Percentiles rank a stretch among this genome's conserved stretches.
phyloP scores from a whole-genome alignment of 1,140 invertebrate species.

The Rhizoglyphus robini region DNA sequence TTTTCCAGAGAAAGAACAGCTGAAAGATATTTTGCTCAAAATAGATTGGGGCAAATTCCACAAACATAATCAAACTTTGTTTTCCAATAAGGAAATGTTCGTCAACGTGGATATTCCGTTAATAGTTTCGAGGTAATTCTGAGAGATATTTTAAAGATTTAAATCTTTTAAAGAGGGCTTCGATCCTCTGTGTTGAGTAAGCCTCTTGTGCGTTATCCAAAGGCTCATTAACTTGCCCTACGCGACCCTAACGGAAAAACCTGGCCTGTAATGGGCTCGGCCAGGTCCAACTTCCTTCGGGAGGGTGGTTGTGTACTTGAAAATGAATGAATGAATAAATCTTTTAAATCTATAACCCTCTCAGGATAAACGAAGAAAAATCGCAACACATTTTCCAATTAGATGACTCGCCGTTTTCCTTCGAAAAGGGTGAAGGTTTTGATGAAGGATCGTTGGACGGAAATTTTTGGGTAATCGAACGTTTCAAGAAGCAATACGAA shows the following conservation, averaged over 20 bases:
- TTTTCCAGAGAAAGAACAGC: conserved; percentile 43
- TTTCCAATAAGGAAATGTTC: conserved; percentile 92
- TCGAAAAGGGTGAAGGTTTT: conserved; percentile 86
- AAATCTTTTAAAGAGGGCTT: too few relatives aligned
- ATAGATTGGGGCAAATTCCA: conserved; percentile 95
- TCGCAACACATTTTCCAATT: conserved; percentile 25
- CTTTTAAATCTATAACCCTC: background rate
- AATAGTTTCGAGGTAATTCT: conserved; percentile 62
- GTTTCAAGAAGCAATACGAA: conserved; percentile 77
- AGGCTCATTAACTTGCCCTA: too few relatives aligned
- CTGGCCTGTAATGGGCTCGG: too few relatives aligned
- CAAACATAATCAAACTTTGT: conserved; percentile 69
- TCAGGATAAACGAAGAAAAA: conserved; percentile 20
- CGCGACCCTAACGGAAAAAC: too few relatives aligned
- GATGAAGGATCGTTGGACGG: conserved; percentile 88
- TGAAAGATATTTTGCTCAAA: conserved; percentile 52
- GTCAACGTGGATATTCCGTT: conserved; percentile 84
- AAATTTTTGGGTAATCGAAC: too few relatives aligned
- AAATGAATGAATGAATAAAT: too few relatives aligned
- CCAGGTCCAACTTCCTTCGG: too few relatives aligned
- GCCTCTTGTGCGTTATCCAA: too few relatives aligned
- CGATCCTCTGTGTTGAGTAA: too few relatives aligned
- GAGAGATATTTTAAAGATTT: background rate
- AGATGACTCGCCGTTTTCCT: conserved; percentile 53
- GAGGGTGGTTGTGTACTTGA: too few relatives aligned